phyloP scores from a whole-genome alignment of 2,888 invertebrate species.

The Hemistola chrysoprasaria region DNA sequence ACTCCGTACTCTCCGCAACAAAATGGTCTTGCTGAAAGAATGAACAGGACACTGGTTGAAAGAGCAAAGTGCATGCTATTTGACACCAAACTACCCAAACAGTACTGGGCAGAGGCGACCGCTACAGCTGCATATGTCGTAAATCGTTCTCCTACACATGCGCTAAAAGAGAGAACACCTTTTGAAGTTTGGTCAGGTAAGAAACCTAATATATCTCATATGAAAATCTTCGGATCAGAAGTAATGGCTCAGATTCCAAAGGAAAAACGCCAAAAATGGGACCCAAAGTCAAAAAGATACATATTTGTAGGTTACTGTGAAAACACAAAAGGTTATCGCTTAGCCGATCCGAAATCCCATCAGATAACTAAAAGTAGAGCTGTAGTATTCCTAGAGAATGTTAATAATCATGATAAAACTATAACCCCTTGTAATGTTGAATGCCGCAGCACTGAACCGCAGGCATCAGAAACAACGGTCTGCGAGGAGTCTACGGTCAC shows the following conservation, averaged over 20 bases:
- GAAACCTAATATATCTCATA: slow-evolving; percentile 6
- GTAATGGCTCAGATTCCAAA: slow-evolving; percentile 30
- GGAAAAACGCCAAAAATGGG: too few species aligned
- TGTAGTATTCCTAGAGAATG: slow-evolving; percentile 1
- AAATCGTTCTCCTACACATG: slow-evolving; percentile 16
- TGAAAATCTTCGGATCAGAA: slow-evolving; percentile 41
- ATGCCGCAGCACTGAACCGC: too few species aligned
- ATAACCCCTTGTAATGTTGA: too few species aligned
- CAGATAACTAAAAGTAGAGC: slow-evolving; percentile 1
- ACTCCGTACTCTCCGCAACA: slow-evolving; percentile 40
- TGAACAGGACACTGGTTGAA: slow-evolving; percentile 30
- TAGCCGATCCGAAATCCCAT: background rate
- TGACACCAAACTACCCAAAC: slow-evolving; percentile 20
- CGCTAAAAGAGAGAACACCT: slow-evolving; percentile 14
- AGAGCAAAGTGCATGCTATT: slow-evolving; percentile 27
- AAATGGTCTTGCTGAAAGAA: slow-evolving; percentile 44
- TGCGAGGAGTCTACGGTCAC: too few species aligned
- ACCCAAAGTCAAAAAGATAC: too few species aligned
- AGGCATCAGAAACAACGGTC: too few species aligned
- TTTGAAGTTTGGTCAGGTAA: slow-evolving; percentile 7
- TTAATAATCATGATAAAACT: too few species aligned
- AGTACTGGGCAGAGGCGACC: slow-evolving; percentile 29
- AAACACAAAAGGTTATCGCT: slow-evolving; percentile 4
- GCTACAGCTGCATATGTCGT: slow-evolving; percentile 24
- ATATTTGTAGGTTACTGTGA: slow-evolving; percentile 8